phyloP scores from a whole-genome alignment of 1,140 invertebrate genomes.

The Proctacanthus coquilletti region DNA sequence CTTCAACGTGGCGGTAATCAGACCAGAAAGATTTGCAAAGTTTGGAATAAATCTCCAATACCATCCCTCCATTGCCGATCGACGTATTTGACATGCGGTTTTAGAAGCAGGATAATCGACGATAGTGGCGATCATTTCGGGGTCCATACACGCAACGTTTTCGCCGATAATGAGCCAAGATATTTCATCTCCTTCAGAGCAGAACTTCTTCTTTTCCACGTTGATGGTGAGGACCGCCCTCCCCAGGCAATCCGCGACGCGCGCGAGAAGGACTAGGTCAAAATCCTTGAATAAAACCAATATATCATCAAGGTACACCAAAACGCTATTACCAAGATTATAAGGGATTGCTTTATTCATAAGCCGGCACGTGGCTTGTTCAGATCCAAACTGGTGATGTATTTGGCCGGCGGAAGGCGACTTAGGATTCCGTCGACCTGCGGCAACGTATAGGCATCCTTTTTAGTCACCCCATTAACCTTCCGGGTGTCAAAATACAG shows the following conservation, averaged over 20 bases:
- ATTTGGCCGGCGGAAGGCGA: slow-evolving; percentile 14
- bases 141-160: slow-evolving; percentile 19
- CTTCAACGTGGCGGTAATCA: slow-evolving; percentile 8
- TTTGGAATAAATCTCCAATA: slow-evolving; percentile 25
- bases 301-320: slow-evolving; percentile 33
- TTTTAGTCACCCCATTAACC: slow-evolving; percentile 22
- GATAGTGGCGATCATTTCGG: slow-evolving; percentile 25
- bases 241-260: slow-evolving; percentile 21
- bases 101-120: slow-evolving; percentile 17
- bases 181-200: slow-evolving; percentile 12
- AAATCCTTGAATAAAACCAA: slow-evolving; percentile 22
- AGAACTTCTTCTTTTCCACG: slow-evolving; percentile 29
- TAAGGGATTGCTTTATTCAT: slow-evolving; percentile 7
- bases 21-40: slow-evolving; percentile 15
- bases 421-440: slow-evolving; percentile 21
- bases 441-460: slow-evolving; percentile 14
- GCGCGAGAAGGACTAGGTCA: slow-evolving; percentile 19
- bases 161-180: slow-evolving; percentile 13
- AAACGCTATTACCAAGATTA: slow-evolving; percentile 11
- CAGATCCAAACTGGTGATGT: slow-evolving; percentile 12
- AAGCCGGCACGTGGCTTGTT: slow-evolving; percentile 7
- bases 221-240: slow-evolving; percentile 31
- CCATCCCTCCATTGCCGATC: slow-evolving; percentile 29
- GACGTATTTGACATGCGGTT: slow-evolving; percentile 21
- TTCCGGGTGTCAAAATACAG: slow-evolving; percentile 26